Evolutionary conservation across 2,888 invertebrate species (phyloP), one percentile per base, ranked within the genome.

Genomic region (Ditula angustiorana): DNA sequence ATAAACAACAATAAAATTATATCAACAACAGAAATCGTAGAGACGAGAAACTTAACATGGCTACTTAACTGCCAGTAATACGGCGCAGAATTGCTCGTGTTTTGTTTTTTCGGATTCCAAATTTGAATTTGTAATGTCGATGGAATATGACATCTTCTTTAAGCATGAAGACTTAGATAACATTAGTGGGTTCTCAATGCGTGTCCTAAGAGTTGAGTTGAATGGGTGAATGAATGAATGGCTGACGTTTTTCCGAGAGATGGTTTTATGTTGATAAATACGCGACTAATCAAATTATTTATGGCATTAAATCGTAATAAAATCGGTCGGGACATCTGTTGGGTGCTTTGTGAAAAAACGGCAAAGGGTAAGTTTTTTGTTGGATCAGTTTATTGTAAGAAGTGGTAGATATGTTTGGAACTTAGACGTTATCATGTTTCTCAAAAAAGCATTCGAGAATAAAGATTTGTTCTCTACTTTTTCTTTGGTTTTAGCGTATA

Each of bases 221-320:
- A 71, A 70, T 59, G 57, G 41, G 67, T 70, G 70, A 76, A 78
- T 72, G 68, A 67, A 68, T 88, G 82, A 86, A 90, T 87, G 82
- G 80, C 50, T 90, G 92, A 92, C 90, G 83, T 91, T 90, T 90
- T 90, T 88, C 87, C 88, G 80, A 80, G 76, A 79, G 90, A 92
- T 88, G 87, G 81, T 85, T 88, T 83, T 84, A 82, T 87, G 86
- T 88, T 91, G 92, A 92, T 92, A 92, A 90, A 92, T 91, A 90
- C 86, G 88, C 76, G 84, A 88, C 92, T 92, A 92, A 92, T 92
- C 91, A 89, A 92, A 92, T 92, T 92, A 92, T 92, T 92, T 92
- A 92, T 90, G 92, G 92, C 78, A 88, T 90, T 86, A 88, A 90
- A 90, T 83, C 77, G 84, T 82, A 80, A 89, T 90, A 88, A 89